A percentile compares a stretch with the other conserved stretches of the same genome.
Evolutionary conservation across 2,888 invertebrate species (phyloP).

Genomic region (Entomobrya multifasciata): DNA sequence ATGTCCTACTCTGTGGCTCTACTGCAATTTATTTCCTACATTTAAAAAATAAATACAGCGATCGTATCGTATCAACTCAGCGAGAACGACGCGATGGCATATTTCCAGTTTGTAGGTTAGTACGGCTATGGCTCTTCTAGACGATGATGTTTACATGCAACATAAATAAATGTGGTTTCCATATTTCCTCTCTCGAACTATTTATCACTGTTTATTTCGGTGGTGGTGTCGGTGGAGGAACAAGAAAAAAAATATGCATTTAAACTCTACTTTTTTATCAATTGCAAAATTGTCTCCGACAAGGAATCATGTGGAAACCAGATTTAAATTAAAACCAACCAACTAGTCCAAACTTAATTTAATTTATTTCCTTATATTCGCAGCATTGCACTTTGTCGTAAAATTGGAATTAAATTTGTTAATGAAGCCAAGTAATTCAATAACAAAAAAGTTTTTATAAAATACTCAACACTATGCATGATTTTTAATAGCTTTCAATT

Average conservation of each 20-base stretch:
- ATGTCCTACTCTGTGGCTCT: conserved; percentile 44
- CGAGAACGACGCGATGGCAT: conserved; percentile 19
- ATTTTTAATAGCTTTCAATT: too few species aligned
- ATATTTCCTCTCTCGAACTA: background rate
- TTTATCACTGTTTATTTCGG: background rate
- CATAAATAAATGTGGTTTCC: background rate
- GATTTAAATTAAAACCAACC: background rate
- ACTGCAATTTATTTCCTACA: conserved; percentile 24
- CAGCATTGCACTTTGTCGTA: background rate
- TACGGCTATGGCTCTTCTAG: conserved; percentile 6
- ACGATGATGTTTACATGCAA: conserved; percentile 1
- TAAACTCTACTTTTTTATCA: conserved; percentile 5
- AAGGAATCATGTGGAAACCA: conserved; percentile 9
- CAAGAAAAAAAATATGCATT: conserved; percentile 21
- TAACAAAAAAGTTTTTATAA: too few species aligned
- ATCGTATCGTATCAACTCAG: background rate
- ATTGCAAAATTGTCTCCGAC: conserved; percentile 25
- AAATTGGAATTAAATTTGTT: too few species aligned
- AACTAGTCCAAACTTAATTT: too few species aligned
- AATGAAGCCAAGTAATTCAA: too few species aligned
- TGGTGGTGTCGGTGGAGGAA: background rate
- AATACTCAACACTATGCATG: too few species aligned
- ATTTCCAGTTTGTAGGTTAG: conserved; percentile 61
- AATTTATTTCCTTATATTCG: background rate
- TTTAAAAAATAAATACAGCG: too few species aligned